Percentiles rank a stretch among this genome's conserved stretches.
Evolutionary conservation across 1,140 invertebrate species (phyloP).

Genomic region (Drosophila dunni): DNA sequence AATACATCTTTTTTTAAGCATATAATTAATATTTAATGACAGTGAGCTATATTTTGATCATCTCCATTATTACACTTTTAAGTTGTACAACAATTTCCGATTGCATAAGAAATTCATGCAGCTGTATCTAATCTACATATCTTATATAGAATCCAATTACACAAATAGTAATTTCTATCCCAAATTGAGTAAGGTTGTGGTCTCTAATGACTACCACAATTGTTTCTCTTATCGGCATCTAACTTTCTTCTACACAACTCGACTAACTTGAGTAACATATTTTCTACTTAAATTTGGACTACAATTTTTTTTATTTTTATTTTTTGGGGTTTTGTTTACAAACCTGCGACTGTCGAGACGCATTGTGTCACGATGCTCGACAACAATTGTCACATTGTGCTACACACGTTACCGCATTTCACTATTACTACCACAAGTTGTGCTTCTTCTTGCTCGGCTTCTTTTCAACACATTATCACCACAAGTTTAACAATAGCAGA

Average conservation of each 20-base stretch:
- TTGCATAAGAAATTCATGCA: no score
- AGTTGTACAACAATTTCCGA: no score
- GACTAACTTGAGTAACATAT: slow-evolving; percentile 9
- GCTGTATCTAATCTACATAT: not conserved
- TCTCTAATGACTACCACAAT: slow-evolving; percentile 2
- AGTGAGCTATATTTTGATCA: no score
- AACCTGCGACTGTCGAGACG: slow-evolving; percentile 4
- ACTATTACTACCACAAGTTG: slow-evolving; percentile 37
- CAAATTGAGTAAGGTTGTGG: slow-evolving; percentile 16
- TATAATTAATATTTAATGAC: no score
- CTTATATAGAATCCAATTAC: not conserved
- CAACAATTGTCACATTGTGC: slow-evolving; percentile 77
- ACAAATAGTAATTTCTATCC: not conserved
- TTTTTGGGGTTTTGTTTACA: slow-evolving; percentile 6
- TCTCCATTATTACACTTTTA: no score
- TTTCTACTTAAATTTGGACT: slow-evolving; percentile 30
- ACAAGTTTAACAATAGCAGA: slow-evolving; percentile 30
- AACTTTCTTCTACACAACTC: slow-evolving; percentile 34
- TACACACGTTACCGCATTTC: slow-evolving; percentile 71
- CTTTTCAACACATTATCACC: slow-evolving; percentile 27
- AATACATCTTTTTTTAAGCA: no score
- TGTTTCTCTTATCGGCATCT: slow-evolving; percentile 36
- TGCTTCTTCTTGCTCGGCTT: not conserved
- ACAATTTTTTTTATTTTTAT: no score
- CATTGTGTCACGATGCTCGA: slow-evolving; percentile 66